These are phyloP conservation scores for Stratiolaelaps scimitus DNA, from an alignment of 1,140 invertebrate species.

Conservation along the genomic window DNA sequence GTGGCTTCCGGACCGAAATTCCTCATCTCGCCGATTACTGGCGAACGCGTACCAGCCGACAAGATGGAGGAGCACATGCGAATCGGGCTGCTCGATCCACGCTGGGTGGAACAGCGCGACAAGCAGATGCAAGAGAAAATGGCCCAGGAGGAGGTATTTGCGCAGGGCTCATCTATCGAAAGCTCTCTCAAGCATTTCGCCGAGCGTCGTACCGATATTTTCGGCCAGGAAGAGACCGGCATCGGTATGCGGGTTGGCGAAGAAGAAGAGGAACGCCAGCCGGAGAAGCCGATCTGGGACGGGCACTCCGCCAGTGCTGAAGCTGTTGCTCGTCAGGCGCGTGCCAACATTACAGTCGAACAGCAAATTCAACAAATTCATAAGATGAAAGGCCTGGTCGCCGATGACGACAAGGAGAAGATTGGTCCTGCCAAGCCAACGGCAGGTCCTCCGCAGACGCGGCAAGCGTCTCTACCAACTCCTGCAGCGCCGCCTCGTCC, in stretches of 20 bases:
- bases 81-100: slow-evolving; percentile 88
- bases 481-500: slow-evolving; percentile 28
- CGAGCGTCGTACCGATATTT: slow-evolving; percentile 98
- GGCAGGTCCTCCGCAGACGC: slow-evolving; percentile 55
- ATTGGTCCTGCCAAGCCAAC: slow-evolving; percentile 43
- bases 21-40: slow-evolving; percentile 94
- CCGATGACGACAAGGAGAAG: slow-evolving; percentile 79
- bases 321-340: slow-evolving; percentile 71
- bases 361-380: slow-evolving; percentile 96
- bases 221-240: slow-evolving; percentile 95
- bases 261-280: slow-evolving; percentile 69
- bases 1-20: slow-evolving; percentile 61
- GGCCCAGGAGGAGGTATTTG: slow-evolving; percentile 73
- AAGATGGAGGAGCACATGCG: slow-evolving; percentile 97
- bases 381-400: slow-evolving; percentile 75
- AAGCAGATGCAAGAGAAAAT: slow-evolving; percentile 66
- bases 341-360: slow-evolving; percentile 88
- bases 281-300: slow-evolving; percentile 87
- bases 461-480: slow-evolving; percentile 40
- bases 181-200: slow-evolving; percentile 88
- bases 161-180: slow-evolving; percentile 77
- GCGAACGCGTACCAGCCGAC: slow-evolving; percentile 87
- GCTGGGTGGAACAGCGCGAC: slow-evolving; percentile 94
- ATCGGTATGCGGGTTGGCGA: slow-evolving; percentile 89
- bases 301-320: slow-evolving; percentile 91